These are phyloP conservation scores for Myotis findleyi DNA, from an alignment of 2,797 vertebrate species.

Conservation along the genomic window DNA sequence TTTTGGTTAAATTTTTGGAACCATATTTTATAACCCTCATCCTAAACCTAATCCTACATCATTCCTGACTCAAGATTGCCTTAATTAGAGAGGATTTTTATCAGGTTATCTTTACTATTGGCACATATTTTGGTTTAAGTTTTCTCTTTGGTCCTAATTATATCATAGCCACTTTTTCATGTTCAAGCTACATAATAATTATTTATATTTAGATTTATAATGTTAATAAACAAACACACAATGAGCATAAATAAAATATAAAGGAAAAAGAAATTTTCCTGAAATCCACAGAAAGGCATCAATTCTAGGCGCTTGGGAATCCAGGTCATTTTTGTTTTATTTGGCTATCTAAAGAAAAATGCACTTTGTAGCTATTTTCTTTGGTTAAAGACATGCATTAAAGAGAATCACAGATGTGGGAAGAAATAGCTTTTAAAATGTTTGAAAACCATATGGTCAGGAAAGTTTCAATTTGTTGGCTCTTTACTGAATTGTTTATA, in stretches of 20 bases:
- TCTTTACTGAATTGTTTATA: neutral
- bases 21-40: slow-evolving; percentile 50
- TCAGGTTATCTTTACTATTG: slow-evolving; percentile 30
- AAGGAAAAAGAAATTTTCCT: neutral
- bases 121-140: neutral
- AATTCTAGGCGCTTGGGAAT: neutral
- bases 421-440: slow-evolving; percentile 30
- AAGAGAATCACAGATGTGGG: neutral
- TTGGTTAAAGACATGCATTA: neutral
- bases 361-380: neutral
- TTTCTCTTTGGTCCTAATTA: neutral
- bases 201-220: slow-evolving; percentile 23
- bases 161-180: neutral
- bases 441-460: neutral
- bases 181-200: neutral
- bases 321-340: slow-evolving; percentile 5
- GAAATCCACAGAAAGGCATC: neutral
- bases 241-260: neutral
- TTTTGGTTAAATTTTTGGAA: slow-evolving; percentile 69
- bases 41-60: slow-evolving; percentile 40
- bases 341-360: neutral
- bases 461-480: neutral
- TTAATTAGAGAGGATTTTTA: slow-evolving; percentile 55
- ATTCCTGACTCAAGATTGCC: slow-evolving; percentile 62
- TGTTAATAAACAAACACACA: neutral